These are phyloP conservation scores for Entomobrya multifasciata DNA, from an alignment of 2,888 invertebrate genomes.

Conservation along the genomic window DNA sequence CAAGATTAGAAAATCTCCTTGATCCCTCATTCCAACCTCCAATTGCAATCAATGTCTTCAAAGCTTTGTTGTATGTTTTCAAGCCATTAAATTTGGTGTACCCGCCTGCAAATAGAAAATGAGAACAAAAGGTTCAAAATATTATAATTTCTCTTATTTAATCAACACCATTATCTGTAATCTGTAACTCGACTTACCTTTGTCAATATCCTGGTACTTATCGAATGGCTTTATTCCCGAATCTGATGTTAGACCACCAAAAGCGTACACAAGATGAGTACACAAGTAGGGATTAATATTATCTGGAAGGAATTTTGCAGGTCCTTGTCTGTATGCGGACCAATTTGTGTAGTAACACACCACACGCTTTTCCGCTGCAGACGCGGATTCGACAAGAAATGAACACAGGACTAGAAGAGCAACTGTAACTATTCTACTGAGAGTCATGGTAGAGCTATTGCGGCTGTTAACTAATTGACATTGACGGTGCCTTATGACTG, in stretches of 20 bases:
- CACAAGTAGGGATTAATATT: constrained; percentile 97
- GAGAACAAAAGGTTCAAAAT: too few relatives aligned
- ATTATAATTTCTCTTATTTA: too few relatives aligned
- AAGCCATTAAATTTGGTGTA: constrained; percentile 96
- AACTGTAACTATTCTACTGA: constrained; percentile 59
- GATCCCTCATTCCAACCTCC: constrained; percentile 98
- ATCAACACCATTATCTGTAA: too few relatives aligned
- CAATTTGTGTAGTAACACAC: constrained; percentile 97
- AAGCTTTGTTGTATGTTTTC: constrained; percentile 94
- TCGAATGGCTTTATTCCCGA: constrained; percentile 95
- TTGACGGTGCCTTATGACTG: constrained; percentile 63
- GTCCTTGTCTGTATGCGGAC: constrained; percentile 91
- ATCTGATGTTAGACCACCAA: constrained; percentile 95
- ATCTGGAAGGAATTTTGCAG: constrained; percentile 94
- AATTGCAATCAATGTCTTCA: constrained; percentile 94
- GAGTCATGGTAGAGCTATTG: constrained; percentile 43
- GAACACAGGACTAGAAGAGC: constrained; percentile 78
- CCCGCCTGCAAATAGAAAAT: constrained; percentile 85
- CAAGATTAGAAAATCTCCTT: constrained; percentile 92
- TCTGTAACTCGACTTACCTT: constrained; percentile 85
- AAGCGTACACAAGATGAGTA: constrained; percentile 95
- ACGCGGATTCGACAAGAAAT: constrained; percentile 61
- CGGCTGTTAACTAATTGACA: constrained; percentile 58
- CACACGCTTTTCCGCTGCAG: constrained; percentile 85
- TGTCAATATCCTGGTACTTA: constrained; percentile 97